phyloP scores from a whole-genome alignment of 1,140 invertebrate species.

The Drusus annulatus region DNA sequence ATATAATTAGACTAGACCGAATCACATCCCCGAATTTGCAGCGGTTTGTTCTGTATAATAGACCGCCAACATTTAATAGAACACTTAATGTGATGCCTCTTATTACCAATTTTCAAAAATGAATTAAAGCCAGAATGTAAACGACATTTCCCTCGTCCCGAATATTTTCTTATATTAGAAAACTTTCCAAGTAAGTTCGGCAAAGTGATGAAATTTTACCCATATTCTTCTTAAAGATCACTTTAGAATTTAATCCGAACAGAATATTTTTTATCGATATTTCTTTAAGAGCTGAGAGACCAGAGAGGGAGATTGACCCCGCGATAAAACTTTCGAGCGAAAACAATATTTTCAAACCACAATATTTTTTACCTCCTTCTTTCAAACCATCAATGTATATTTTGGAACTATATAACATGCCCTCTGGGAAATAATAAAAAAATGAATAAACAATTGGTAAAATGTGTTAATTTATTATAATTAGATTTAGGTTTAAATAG shows the following conservation, averaged over 20 bases:
- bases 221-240: neutral
- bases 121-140: neutral
- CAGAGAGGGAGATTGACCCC: too few species aligned
- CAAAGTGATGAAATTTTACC: slow-evolving; percentile 3
- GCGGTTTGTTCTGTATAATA: slow-evolving; percentile 50
- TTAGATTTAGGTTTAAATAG: too few species aligned
- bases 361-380: too few species aligned
- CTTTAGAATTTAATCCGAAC: slow-evolving; percentile 9
- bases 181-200: slow-evolving; percentile 3
- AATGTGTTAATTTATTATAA: too few species aligned
- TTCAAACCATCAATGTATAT: too few species aligned
- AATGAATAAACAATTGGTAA: too few species aligned
- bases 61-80: slow-evolving; percentile 15
- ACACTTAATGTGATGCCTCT: too few species aligned
- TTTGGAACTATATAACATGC: too few species aligned
- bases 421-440: too few species aligned
- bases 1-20: slow-evolving; percentile 52
- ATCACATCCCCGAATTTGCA: slow-evolving; percentile 52
- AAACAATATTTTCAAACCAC: too few species aligned
- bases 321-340: too few species aligned
- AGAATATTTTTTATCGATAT: neutral
- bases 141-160: neutral
- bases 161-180: slow-evolving; percentile 28
- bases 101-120: neutral
- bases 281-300: neutral